phyloP scores from a whole-genome alignment of 2,113 vertebrate species.

The Barbus barbus region DNA sequence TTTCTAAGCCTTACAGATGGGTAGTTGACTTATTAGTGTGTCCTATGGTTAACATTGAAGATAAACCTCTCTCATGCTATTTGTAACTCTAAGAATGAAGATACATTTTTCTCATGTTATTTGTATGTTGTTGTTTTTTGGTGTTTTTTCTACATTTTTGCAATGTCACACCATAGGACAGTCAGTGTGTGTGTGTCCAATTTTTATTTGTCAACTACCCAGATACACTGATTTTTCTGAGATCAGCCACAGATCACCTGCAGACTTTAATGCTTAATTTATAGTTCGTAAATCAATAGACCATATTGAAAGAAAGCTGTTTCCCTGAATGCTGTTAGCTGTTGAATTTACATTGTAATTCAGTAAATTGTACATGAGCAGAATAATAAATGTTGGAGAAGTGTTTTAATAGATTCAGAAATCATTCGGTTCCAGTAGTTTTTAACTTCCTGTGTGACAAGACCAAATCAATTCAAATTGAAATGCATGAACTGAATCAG shows the following conservation, averaged over 20 bases:
- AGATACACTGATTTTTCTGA: background rate
- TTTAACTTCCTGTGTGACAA: background rate
- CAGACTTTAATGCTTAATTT: background rate
- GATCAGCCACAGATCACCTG: background rate
- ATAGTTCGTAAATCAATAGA: background rate
- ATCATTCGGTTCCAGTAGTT: background rate
- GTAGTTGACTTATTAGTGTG: no score
- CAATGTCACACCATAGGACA: no score
- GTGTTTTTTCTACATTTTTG: no score
- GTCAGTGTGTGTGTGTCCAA: no score
- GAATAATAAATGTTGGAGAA: background rate
- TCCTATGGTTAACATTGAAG: no score
- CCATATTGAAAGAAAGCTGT: background rate
- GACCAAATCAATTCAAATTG: background rate
- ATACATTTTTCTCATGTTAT: no score
- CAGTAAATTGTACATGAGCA: background rate
- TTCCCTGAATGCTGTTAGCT: background rate
- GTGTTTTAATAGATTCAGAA: background rate
- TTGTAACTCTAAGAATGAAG: no score
- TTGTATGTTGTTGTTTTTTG: no score
- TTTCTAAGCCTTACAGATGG: background rate
- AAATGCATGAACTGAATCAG: background rate
- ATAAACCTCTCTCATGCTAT: no score
- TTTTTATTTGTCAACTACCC: no score
- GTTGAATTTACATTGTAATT: background rate